These are phyloP conservation scores for Acrocephalus scirpaceus DNA, from an alignment of 2,797 vertebrate genomes.

Conservation along the genomic window DNA sequence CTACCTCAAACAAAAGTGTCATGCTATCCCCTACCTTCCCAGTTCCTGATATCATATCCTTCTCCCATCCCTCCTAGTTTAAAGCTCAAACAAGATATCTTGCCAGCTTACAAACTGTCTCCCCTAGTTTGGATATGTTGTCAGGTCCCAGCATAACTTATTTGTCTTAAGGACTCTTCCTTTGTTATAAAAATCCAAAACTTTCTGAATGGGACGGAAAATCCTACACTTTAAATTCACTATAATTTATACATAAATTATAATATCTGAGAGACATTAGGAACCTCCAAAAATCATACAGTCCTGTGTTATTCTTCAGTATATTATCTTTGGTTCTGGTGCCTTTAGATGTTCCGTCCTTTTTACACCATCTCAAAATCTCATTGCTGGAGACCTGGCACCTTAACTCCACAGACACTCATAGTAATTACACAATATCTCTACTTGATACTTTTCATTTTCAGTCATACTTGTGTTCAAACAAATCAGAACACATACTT, in stretches of 20 bases:
- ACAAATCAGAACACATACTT: background rate
- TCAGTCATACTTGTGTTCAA: background rate
- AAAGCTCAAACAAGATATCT: background rate
- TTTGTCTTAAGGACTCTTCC: background rate
- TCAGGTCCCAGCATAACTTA: background rate
- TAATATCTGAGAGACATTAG: background rate
- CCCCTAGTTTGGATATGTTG: background rate
- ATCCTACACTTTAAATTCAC: background rate
- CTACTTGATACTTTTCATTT: background rate
- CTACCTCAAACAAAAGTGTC: background rate
- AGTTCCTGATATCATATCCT: background rate
- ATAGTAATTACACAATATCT: background rate
- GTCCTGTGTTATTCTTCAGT: background rate
- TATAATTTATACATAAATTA: background rate
- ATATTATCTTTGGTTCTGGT: background rate
- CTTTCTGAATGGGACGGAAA: background rate
- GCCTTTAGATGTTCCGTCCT: background rate
- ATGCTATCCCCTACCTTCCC: too few relatives aligned
- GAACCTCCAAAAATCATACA: background rate
- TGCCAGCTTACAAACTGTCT: background rate
- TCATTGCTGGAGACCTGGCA: background rate
- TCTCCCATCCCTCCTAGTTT: background rate
- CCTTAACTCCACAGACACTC: background rate
- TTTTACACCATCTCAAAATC: background rate
- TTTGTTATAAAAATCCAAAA: background rate